These are phyloP conservation scores for Phoxinus phoxinus DNA, from an alignment of 2,113 vertebrate genomes.

Conservation along the genomic window DNA sequence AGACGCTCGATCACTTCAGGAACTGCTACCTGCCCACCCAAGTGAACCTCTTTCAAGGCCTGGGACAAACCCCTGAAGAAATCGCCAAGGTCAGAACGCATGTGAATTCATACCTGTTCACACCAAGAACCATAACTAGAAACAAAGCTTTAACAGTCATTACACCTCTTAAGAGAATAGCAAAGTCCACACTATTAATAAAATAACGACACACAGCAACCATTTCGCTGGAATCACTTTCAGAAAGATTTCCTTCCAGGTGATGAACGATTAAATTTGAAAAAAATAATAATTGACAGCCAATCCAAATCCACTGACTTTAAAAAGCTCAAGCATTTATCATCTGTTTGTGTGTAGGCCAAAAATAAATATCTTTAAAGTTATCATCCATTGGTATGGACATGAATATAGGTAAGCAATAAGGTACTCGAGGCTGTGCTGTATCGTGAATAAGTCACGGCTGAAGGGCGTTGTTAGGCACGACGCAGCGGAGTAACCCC, in stretches of 20 bases:
- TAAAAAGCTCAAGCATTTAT: not conserved
- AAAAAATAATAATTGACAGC: too few species aligned
- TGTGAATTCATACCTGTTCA: not conserved
- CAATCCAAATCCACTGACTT: not conserved
- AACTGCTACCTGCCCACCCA: constrained; percentile 77
- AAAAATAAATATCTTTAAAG: not conserved
- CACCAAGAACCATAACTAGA: not conserved
- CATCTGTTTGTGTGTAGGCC: not conserved
- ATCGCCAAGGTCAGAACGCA: constrained; percentile 71
- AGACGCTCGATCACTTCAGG: constrained; percentile 77
- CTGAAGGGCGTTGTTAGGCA: too few species aligned
- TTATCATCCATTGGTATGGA: too few species aligned
- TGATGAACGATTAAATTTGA: not conserved
- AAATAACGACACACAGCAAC: not conserved
- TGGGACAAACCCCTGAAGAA: constrained; percentile 78
- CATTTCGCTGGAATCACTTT: not conserved
- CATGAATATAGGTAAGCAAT: not conserved
- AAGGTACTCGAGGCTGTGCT: too few species aligned
- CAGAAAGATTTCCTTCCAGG: not conserved
- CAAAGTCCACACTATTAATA: not conserved
- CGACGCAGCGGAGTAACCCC: too few species aligned
- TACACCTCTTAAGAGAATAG: not conserved
- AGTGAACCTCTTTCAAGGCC: constrained; percentile 75
- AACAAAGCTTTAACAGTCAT: not conserved
- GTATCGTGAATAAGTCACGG: too few species aligned